Base-by-base conservation (phyloP, 2,888 invertebrate species). In the Cheiracanthium punctorium region DNA sequence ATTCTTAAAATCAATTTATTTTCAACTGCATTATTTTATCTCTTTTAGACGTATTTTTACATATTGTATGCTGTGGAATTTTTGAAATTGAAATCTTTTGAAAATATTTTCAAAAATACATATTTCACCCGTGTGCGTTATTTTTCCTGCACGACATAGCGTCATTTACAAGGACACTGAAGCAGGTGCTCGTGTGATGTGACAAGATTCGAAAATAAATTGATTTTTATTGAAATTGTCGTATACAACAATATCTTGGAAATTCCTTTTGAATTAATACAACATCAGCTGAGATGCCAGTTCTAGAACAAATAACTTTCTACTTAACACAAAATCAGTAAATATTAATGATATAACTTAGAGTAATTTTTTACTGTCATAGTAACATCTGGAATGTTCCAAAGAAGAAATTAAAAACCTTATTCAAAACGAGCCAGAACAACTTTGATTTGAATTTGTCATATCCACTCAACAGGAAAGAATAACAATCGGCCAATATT, bases 381-480 rank as follows among this genome's bases (percentile, higher is more conserved):
- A 12, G 43, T 58, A 24, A 58, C 58, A 58, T 20, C 24, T 24
- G 7, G 4, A 58, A 58, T 58, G 24, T 2, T 5, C 24, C 58
- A 58, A 58, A 24, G 20, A 58, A 24, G 58, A 58, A 58, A 58
- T 58, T 58, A 58, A 58, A 58, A 58, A 58, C 58, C 58, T 24
- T 24, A 58, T 58, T 58, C 58, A 58, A 24, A 58, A 24, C n/a
- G n/a, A n/a, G n/a, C n/a, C 24, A 58, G 58, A 20, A 58, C 58
- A 58, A 7, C 24, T 58, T 58, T 24, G 17, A 58, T 58, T 58
- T 24, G 24, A 58, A 58, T 58, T 58, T 58, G 58, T 58, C 58
- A 58, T 24, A 58, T 58, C 24, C 58, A 24, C 24, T 58, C 24
- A 58, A 58, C 5, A 2, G 58, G 24, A 58, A 58, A 58, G 58